These are phyloP conservation scores for Actinia equina DNA, from an alignment of 64 coral and sea anemone species.

Conservation along the genomic window DNA sequence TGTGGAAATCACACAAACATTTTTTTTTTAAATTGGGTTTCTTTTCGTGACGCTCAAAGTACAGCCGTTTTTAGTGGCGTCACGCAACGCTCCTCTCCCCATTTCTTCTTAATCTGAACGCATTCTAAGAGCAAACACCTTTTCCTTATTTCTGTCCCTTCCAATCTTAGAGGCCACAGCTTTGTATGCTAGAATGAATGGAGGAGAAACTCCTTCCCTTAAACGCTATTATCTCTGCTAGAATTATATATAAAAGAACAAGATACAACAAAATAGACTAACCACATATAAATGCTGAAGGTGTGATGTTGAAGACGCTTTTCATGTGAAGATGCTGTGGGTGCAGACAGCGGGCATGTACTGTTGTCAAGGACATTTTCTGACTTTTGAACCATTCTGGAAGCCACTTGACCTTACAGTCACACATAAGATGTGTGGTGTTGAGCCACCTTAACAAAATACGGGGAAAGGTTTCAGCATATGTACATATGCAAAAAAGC, in stretches of 20 bases:
- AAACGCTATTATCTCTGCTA: neutral
- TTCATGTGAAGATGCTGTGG: slow-evolving; percentile 51
- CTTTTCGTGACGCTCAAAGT: too few species aligned
- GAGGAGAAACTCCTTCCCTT: too few species aligned
- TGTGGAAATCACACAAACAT: neutral
- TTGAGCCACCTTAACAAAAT: slow-evolving; percentile 56
- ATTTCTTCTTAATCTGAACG: too few species aligned
- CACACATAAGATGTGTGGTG: slow-evolving; percentile 56
- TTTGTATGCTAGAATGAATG: too few species aligned
- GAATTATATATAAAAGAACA: neutral
- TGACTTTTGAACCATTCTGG: slow-evolving; percentile 42
- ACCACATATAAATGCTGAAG: slow-evolving; percentile 77
- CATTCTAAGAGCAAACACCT: too few species aligned
- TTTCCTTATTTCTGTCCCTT: too few species aligned
- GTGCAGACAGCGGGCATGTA: slow-evolving; percentile 47
- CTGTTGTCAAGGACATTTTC: neutral
- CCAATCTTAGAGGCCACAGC: too few species aligned
- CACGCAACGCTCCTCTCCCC: too few species aligned
- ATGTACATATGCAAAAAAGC: too few species aligned
- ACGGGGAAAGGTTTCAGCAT: neutral
- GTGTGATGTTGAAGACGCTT: slow-evolving; percentile 70
- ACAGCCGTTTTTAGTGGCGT: too few species aligned
- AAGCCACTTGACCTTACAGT: slow-evolving; percentile 82
- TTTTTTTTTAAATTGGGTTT: too few species aligned
- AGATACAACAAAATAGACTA: neutral